Percentiles rank a stretch among this genome's conserved stretches.
Evolutionary conservation across 2,113 vertebrate genomes (phyloP).

Genomic region (Brienomyrus longianalis): DNA sequence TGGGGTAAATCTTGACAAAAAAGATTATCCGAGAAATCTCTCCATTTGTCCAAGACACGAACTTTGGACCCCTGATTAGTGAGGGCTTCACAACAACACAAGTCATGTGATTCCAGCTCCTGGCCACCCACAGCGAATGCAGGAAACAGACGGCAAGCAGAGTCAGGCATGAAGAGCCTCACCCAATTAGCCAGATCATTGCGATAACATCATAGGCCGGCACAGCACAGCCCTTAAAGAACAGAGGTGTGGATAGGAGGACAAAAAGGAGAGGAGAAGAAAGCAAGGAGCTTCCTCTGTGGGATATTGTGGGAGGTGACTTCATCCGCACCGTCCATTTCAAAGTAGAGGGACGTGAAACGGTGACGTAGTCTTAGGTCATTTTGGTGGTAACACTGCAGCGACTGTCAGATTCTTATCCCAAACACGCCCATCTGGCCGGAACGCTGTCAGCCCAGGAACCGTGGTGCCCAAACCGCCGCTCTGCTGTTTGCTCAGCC

Average conservation of each 20-base stretch:
- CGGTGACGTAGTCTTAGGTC: background rate
- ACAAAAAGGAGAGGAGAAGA: background rate
- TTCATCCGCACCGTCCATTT: background rate
- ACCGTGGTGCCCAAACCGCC: background rate
- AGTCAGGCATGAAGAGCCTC: background rate
- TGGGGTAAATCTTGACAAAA: background rate
- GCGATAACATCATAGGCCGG: background rate
- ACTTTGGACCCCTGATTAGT: background rate
- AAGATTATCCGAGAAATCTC: background rate
- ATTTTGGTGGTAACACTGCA: background rate
- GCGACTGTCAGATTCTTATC: background rate
- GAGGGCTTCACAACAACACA: background rate
- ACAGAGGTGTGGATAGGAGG: background rate
- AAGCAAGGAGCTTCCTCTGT: background rate
- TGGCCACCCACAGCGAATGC: background rate
- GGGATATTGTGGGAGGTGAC: background rate
- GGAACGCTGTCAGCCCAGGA: background rate
- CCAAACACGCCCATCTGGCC: background rate
- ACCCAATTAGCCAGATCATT: background rate
- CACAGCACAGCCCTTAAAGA: background rate
- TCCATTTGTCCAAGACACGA: background rate
- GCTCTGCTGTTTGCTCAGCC: background rate
- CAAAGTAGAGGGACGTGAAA: background rate
- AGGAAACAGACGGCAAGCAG: background rate
- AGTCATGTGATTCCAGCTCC: background rate